These are phyloP conservation scores for Tetranychus truncatus DNA, from an alignment of 2,888 invertebrate genomes.

Conservation along the genomic window DNA sequence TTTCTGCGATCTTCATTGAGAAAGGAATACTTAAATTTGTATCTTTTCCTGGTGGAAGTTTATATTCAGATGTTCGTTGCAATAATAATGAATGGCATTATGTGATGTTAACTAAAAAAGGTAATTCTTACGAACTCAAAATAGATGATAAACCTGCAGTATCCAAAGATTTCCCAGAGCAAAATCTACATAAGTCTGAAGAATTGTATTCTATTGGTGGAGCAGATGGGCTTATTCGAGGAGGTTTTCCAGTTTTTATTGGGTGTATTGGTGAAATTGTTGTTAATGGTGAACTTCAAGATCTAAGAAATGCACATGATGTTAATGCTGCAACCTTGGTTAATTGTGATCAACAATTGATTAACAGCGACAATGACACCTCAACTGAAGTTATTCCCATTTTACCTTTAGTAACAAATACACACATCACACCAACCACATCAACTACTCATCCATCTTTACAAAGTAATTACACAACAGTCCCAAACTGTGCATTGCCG, in stretches of 20 bases:
- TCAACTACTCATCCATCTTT: background rate
- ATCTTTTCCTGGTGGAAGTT: conserved; percentile 48
- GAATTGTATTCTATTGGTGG: conserved; percentile 74
- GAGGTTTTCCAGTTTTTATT: conserved; percentile 41
- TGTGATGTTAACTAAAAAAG: conserved; percentile 60
- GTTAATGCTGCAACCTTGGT: conserved; percentile 27
- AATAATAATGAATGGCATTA: conserved; percentile 90
- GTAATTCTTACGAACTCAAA: conserved; percentile 48
- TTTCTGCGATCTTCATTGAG: conserved; percentile 45
- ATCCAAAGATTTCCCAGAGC: conserved; percentile 40
- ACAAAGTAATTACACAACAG: background rate
- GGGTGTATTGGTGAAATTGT: conserved; percentile 89
- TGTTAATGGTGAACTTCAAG: conserved; percentile 57
- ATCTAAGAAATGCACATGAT: conserved; percentile 52
- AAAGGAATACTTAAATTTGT: conserved; percentile 39
- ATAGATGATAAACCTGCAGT: conserved; percentile 57
- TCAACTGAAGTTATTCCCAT: too few species aligned
- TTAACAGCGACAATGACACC: background rate
- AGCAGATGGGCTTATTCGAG: conserved; percentile 43
- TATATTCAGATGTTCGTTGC: conserved; percentile 38
- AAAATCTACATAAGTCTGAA: conserved; percentile 33
- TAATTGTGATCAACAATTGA: conserved; percentile 25
- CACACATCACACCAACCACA: too few species aligned
- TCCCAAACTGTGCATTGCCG: conserved; percentile 16
- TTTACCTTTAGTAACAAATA: background rate